Evolutionary conservation across 1,140 invertebrate species (phyloP).

Genomic region (Drosophila athabasca): DNA sequence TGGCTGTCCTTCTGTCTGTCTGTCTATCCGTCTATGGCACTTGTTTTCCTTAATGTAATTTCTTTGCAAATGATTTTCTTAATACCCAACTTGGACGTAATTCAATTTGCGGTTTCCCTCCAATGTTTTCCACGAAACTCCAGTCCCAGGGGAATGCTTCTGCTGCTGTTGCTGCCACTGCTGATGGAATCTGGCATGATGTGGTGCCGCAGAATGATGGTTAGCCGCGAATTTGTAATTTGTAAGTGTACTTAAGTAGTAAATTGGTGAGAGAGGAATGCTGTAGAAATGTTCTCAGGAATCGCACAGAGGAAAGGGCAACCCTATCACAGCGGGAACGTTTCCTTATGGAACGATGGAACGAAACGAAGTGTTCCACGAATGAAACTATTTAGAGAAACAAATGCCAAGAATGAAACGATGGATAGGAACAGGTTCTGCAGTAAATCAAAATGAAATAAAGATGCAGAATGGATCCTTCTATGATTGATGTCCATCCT

Average conservation of each 20-base stretch:
- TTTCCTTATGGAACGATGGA: background rate
- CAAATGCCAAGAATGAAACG: too few relatives aligned
- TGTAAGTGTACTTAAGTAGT: constrained; percentile 37
- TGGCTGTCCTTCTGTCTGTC: constrained; percentile 8
- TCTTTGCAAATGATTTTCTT: constrained; percentile 75
- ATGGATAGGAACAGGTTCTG: too few relatives aligned
- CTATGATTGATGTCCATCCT: too few relatives aligned
- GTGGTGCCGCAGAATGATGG: constrained; percentile 15
- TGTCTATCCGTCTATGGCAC: constrained; percentile 44
- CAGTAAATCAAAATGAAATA: too few relatives aligned
- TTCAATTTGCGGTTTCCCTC: constrained; percentile 71
- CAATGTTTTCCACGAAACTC: constrained; percentile 28
- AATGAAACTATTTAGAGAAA: too few relatives aligned
- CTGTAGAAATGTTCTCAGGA: constrained; percentile 17
- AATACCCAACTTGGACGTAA: constrained; percentile 55
- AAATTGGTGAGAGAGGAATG: constrained; percentile 31
- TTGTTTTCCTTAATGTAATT: constrained; percentile 80
- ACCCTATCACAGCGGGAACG: background rate
- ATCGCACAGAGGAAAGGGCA: background rate
- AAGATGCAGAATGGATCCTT: too few relatives aligned
- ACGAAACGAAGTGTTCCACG: too few relatives aligned
- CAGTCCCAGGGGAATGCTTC: constrained; percentile 43
- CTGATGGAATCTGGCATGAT: constrained; percentile 30
- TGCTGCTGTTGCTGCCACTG: too few relatives aligned
- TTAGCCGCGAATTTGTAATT: constrained; percentile 59